Conservation (phyloP, 2,113 vertebrate species). For the Proterorhinus semilunaris region DNA sequence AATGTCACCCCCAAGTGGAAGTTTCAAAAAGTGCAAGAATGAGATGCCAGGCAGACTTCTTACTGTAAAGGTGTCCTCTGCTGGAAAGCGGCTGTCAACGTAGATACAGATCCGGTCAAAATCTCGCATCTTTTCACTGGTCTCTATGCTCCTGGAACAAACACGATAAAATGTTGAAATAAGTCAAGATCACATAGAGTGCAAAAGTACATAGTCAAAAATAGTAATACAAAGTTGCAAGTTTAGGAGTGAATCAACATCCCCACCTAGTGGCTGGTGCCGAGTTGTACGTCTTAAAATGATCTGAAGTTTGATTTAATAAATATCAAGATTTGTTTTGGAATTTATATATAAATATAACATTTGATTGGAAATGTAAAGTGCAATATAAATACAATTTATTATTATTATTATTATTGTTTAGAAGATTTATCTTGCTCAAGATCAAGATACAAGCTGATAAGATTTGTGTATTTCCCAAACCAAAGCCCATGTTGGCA, state of each 20-base stretch:
- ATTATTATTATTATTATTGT: too few species aligned
- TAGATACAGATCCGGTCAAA: slow-evolving; percentile 75
- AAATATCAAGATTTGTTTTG: too few species aligned
- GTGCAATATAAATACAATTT: too few species aligned
- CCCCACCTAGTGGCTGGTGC: neutral
- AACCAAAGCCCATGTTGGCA: too few species aligned
- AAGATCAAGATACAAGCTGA: too few species aligned
- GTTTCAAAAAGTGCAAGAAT: slow-evolving; percentile 6
- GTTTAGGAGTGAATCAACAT: neutral
- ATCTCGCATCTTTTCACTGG: slow-evolving; percentile 75
- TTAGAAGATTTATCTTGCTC: too few species aligned
- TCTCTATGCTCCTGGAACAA: slow-evolving; percentile 68
- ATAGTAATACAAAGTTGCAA: neutral
- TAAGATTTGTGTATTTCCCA: too few species aligned
- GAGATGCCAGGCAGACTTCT: slow-evolving; percentile 34
- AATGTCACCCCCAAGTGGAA: slow-evolving; percentile 68
- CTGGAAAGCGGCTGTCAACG: slow-evolving; percentile 75
- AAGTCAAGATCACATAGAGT: neutral
- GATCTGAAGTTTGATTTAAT: neutral
- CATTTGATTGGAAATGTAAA: too few species aligned
- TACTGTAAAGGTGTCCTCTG: slow-evolving; percentile 77
- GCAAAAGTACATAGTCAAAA: neutral
- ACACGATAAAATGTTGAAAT: neutral
- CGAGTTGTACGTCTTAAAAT: neutral
- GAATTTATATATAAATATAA: too few species aligned